These are phyloP conservation scores for Xerus inauris DNA, from an alignment of 2,113 vertebrate genomes.

Conservation along the genomic window DNA sequence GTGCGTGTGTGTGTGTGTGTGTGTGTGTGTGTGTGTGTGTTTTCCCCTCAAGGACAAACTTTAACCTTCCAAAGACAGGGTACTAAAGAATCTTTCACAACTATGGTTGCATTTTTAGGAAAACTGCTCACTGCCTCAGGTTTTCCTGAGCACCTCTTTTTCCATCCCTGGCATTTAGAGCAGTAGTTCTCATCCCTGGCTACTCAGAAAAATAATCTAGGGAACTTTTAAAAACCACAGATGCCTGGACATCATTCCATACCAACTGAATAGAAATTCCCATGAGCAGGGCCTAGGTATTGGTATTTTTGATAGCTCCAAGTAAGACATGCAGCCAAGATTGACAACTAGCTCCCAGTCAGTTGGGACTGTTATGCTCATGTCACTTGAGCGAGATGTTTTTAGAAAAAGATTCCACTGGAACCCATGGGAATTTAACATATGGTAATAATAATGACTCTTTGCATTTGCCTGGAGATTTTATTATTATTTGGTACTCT, in stretches of 20 bases:
- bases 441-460: conserved; percentile 19
- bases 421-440: conserved; percentile 9
- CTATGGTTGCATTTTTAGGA: neutral
- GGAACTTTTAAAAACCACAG: neutral
- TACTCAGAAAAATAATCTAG: conserved; percentile 9
- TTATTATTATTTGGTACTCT: conserved; percentile 23
- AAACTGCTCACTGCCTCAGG: neutral
- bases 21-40: too few relatives aligned
- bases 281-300: neutral
- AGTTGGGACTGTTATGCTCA: neutral
- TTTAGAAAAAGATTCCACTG: conserved; percentile 18
- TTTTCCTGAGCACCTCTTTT: neutral
- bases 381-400: conserved; percentile 35
- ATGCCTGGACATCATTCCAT: neutral
- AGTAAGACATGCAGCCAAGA: neutral
- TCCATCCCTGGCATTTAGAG: neutral
- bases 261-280: neutral
- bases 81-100: neutral
- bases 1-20: neutral
- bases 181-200: neutral
- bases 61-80: neutral
- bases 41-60: neutral
- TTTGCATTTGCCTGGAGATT: conserved; percentile 43
- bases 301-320: neutral
- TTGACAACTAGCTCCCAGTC: neutral